A percentile compares a stretch with the other conserved stretches of the same genome.
These are phyloP conservation scores for Sebastes miniatus DNA, from an alignment of 2,797 vertebrate genomes.

Conservation along the genomic window DNA sequence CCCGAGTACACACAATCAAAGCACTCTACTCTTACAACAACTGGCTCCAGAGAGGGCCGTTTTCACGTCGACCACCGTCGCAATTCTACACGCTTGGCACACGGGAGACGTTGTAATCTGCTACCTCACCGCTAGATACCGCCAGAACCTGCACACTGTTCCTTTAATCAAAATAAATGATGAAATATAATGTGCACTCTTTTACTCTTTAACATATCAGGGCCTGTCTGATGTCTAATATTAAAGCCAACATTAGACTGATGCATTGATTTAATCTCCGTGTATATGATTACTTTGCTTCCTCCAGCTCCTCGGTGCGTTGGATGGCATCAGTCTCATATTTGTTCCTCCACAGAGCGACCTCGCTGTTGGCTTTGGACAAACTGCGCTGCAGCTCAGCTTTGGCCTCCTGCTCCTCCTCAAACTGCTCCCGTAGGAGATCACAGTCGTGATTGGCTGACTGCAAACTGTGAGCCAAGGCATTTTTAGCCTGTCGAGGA, in stretches of 20 bases:
- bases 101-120: too few species aligned
- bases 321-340: conserved; percentile 88
- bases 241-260: not conserved
- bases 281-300: conserved; percentile 80
- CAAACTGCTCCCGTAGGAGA: conserved; percentile 84
- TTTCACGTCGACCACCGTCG: too few species aligned
- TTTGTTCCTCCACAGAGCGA: conserved; percentile 86
- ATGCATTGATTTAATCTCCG: not conserved
- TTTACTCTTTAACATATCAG: not conserved
- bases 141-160: too few species aligned
- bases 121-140: too few species aligned
- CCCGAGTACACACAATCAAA: too few species aligned
- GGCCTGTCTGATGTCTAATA: not conserved
- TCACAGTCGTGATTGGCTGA: conserved; percentile 88
- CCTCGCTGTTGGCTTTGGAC: conserved; percentile 86
- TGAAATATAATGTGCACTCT: not conserved
- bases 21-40: too few species aligned
- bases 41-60: too few species aligned
- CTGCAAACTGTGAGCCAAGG: conserved; percentile 85
- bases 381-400: conserved; percentile 83
- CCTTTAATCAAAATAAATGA: too few species aligned
- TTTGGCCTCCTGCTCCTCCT: conserved; percentile 87
- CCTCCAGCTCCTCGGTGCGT: conserved; percentile 85
- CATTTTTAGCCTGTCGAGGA: conserved; percentile 81
- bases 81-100: too few species aligned